Conservation (phyloP, 2,888 invertebrate species). For the Melanostoma mellinum region DNA sequence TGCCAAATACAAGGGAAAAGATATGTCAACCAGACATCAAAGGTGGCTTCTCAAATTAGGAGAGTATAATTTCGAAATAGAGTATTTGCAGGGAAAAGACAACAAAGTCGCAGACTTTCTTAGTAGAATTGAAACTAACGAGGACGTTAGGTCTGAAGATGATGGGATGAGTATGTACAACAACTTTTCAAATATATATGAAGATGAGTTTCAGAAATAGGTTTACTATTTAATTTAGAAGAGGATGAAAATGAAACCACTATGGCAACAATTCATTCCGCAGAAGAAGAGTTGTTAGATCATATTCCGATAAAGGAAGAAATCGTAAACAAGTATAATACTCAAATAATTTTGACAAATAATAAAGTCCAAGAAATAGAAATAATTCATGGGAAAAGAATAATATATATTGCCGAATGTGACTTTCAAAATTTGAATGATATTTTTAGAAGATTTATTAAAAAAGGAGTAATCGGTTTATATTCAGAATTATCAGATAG, state of each 20-base stretch:
- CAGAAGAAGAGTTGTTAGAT: neutral
- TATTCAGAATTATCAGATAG: conserved; percentile 8
- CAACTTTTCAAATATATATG: neutral
- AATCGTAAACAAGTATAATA: conserved; percentile 12
- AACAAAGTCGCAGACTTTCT: too few species aligned
- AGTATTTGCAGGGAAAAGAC: too few species aligned
- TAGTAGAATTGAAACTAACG: too few species aligned
- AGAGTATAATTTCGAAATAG: too few species aligned
- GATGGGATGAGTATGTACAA: neutral
- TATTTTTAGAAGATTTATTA: conserved; percentile 18
- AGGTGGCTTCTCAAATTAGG: too few species aligned
- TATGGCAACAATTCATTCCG: too few species aligned
- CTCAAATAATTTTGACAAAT: conserved; percentile 21
- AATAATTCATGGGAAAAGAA: conserved; percentile 20
- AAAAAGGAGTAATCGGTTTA: conserved; percentile 4
- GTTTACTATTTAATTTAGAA: too few species aligned
- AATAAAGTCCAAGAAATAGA: conserved; percentile 10
- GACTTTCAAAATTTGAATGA: conserved; percentile 1
- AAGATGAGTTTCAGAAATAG: neutral
- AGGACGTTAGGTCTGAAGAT: too few species aligned
- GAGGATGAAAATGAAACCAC: too few species aligned
- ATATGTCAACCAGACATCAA: too few species aligned
- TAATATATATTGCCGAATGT: conserved; percentile 10
- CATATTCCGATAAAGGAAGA: conserved; percentile 18
- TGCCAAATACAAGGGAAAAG: too few species aligned